Evolutionary conservation across 2,888 invertebrate species (phyloP).

Genomic region (Sinopyrophorus schimmeli): DNA sequence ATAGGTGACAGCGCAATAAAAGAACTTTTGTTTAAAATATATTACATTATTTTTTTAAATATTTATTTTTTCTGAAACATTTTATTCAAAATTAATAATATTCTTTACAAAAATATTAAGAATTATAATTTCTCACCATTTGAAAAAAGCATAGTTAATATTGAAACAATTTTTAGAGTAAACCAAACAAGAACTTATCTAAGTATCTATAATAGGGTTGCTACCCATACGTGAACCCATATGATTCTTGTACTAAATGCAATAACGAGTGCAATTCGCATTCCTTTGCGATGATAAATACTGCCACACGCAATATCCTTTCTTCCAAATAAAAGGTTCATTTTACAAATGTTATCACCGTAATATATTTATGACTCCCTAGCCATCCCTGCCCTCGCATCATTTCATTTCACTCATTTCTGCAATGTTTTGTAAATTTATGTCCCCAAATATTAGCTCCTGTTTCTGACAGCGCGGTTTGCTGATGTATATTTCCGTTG

Average conservation of each 20-base stretch:
- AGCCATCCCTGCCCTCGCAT: conserved; percentile 37
- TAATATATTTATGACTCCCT: conserved; percentile 55
- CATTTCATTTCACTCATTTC: conserved; percentile 56
- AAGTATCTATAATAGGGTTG: too few relatives aligned
- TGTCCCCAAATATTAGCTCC: conserved; percentile 60
- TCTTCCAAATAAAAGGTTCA: conserved; percentile 55
- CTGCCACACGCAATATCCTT: conserved; percentile 52
- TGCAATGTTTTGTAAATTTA: conserved; percentile 60
- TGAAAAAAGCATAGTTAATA: too few relatives aligned
- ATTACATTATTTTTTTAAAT: too few relatives aligned
- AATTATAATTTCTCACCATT: too few relatives aligned
- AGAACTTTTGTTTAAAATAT: too few relatives aligned
- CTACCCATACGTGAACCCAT: neutral
- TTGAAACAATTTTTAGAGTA: too few relatives aligned
- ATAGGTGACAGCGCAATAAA: too few relatives aligned
- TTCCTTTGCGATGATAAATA: conserved; percentile 55
- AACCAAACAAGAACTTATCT: conserved; percentile 1
- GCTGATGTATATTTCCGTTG: conserved; percentile 47
- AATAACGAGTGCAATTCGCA: conserved; percentile 44
- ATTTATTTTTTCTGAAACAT: too few relatives aligned
- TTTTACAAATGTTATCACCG: conserved; percentile 57
- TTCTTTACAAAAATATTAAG: too few relatives aligned
- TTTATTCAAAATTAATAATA: too few relatives aligned
- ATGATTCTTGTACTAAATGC: conserved; percentile 28
- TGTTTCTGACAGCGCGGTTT: conserved; percentile 48